Percentiles rank a stretch among this genome's conserved stretches.
These are phyloP conservation scores for Drosophila pseudotalamancana DNA, from an alignment of 2,888 invertebrate species.

Conservation along the genomic window DNA sequence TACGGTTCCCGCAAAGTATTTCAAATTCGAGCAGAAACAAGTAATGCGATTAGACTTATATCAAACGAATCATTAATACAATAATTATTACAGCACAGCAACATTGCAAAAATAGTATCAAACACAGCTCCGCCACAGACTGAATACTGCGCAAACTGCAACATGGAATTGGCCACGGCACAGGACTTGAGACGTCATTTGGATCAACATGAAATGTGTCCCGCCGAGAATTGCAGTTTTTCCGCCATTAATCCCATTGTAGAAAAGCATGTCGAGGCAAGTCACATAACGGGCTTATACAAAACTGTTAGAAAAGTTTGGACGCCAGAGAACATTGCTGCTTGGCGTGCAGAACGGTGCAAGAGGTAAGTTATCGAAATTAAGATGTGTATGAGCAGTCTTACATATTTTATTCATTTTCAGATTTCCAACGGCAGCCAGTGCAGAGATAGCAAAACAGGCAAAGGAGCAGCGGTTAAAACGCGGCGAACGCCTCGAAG, in stretches of 20 bases:
- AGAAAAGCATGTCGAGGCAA: slow-evolving; percentile 91
- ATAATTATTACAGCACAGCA: neutral
- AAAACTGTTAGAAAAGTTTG: slow-evolving; percentile 90
- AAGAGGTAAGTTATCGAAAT: slow-evolving; percentile 84
- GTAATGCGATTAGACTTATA: slow-evolving; percentile 9
- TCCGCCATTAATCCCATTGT: slow-evolving; percentile 86
- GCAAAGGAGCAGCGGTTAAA: slow-evolving; percentile 88
- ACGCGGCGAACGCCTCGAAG: slow-evolving; percentile 90
- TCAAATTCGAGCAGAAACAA: slow-evolving; percentile 38
- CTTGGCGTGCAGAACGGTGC: slow-evolving; percentile 93
- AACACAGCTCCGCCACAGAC: slow-evolving; percentile 48
- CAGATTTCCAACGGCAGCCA: slow-evolving; percentile 89
- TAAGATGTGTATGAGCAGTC: neutral
- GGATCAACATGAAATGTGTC: slow-evolving; percentile 91
- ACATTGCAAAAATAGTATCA: neutral
- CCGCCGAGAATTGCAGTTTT: slow-evolving; percentile 89
- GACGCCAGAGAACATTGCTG: slow-evolving; percentile 92
- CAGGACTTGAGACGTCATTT: slow-evolving; percentile 88
- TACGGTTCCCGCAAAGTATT: slow-evolving; percentile 80
- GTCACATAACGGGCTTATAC: slow-evolving; percentile 93
- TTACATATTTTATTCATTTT: neutral
- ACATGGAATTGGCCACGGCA: slow-evolving; percentile 88
- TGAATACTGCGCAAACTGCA: slow-evolving; percentile 92
- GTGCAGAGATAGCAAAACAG: slow-evolving; percentile 87
- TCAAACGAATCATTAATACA: neutral